Base-by-base conservation (phyloP, 2,888 invertebrate species). In the Eupithecia subfuscata region DNA sequence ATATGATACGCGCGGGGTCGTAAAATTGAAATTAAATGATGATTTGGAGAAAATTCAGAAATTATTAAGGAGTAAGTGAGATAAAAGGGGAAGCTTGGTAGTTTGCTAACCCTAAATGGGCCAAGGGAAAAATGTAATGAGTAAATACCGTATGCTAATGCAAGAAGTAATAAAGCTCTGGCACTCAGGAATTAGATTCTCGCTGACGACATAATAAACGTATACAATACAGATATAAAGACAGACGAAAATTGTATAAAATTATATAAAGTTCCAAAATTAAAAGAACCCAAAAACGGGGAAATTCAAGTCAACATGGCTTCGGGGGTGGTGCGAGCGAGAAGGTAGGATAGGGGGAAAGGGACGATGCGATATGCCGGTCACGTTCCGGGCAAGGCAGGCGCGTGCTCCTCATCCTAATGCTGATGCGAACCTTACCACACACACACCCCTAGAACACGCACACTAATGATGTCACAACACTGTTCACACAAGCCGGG, bases 381-480 rank as follows among this genome's bases (percentile, higher is more conserved):
- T 95, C 95, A 95, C 95, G 95, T 95, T 87, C 84, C 90, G 89
- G 92, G 91, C 91, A 89, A 92, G 92, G 92, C 93, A 90, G 91
- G 93, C 92, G 92, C 94, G 95, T 94, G 93, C 91, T 91, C 87
- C 87, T 88, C 94, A 93, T 94, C 89, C 94, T 93, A 93, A 95
- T 94, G 91, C 86, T 83, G 83, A 89, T 89, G 89, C 89, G 88
- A 89, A 88, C 89, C 89, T 86, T 84, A 88, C 87, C 90, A 90
- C 92, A 87, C 93, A 92, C 91, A 91, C 90, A 75, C 88, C 85
- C 85, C 72, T 82, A 81, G 85, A 81, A 70, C 83, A 84, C 90
- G 85, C 90, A 89, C 90, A 90, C 87, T 83, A 70, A 75, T 78
- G 79, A 78, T 85, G 84, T 88, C 87, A 86, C 86, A 88, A 91